A percentile compares a stretch with the other conserved stretches of the same genome.
Conservation (phyloP, 2,113 vertebrate species). For the Leptocoma aspasia region DNA sequence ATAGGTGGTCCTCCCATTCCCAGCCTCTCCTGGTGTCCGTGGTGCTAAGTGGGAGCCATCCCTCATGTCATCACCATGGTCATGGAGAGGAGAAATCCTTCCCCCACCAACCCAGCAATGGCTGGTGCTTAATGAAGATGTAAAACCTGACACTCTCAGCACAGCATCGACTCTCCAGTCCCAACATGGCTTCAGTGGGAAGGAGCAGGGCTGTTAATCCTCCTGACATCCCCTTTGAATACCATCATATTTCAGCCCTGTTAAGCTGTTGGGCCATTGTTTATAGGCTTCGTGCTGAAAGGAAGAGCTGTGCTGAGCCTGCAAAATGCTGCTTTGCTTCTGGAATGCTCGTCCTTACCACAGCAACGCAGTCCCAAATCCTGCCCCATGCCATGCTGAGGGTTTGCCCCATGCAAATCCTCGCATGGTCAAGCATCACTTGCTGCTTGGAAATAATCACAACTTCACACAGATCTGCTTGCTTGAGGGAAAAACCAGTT, state of each 20-base stretch:
- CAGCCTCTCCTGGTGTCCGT: background rate
- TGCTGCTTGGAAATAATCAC: background rate
- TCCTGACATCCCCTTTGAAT: slow-evolving; percentile 33
- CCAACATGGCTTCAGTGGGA: background rate
- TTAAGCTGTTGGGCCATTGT: slow-evolving; percentile 4
- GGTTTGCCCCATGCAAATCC: rapidly evolving
- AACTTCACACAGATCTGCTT: background rate
- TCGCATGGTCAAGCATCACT: rapidly evolving
- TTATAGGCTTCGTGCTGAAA: background rate
- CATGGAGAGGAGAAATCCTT: background rate
- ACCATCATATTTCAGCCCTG: slow-evolving; percentile 40
- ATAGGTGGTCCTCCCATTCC: rapidly evolving
- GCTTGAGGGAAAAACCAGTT: background rate
- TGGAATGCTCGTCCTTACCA: background rate
- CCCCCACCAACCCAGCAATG: rapidly evolving
- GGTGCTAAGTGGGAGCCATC: rapidly evolving
- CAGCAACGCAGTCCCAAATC: background rate
- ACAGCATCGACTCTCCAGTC: background rate
- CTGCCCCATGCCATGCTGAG: rapidly evolving
- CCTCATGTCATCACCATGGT: rapidly evolving
- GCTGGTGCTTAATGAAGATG: background rate
- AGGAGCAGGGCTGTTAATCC: slow-evolving; percentile 35
- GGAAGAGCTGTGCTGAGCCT: slow-evolving; percentile 6
- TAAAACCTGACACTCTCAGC: background rate
- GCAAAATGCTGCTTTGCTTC: background rate